Percentiles rank a stretch among this genome's conserved stretches.
Conservation (phyloP, 2,888 invertebrate genomes). For the Thumatha senex region DNA sequence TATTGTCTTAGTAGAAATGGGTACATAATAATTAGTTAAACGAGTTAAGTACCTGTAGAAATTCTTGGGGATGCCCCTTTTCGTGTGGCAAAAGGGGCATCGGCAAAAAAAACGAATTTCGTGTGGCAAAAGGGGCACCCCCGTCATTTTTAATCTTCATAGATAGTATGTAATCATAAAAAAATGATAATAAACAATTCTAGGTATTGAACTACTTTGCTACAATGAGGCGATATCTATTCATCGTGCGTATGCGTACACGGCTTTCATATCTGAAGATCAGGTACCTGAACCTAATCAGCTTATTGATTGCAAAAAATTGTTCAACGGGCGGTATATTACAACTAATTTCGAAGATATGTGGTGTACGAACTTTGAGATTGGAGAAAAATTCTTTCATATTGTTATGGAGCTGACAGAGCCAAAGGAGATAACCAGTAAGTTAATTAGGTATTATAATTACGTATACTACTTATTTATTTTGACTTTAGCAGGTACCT, state of each 20-base stretch:
- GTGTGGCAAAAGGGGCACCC: no score
- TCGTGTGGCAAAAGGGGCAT: no score
- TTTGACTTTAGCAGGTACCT: no score
- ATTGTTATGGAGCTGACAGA: constrained; percentile 67
- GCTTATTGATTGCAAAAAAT: constrained; percentile 70
- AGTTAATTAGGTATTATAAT: constrained; percentile 20
- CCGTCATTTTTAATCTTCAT: not conserved
- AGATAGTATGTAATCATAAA: not conserved
- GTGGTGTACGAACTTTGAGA: constrained; percentile 82
- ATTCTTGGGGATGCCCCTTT: no score
- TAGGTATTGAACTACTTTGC: constrained; percentile 78
- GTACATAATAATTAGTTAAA: no score
- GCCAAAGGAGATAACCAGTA: constrained; percentile 67
- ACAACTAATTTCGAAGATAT: constrained; percentile 86
- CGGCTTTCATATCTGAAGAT: constrained; percentile 52
- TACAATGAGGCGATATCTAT: constrained; percentile 55
- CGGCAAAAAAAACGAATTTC: no score
- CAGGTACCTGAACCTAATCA: constrained; percentile 38
- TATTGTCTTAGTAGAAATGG: no score
- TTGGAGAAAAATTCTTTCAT: constrained; percentile 62
- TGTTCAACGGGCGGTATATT: constrained; percentile 88
- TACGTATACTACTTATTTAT: no score
- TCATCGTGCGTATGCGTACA: constrained; percentile 65
- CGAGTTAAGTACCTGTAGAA: no score
- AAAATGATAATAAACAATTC: constrained; percentile 2